Evolutionary conservation across 2,113 vertebrate genomes (phyloP).

Genomic region (Nerophis lumbriciformis): DNA sequence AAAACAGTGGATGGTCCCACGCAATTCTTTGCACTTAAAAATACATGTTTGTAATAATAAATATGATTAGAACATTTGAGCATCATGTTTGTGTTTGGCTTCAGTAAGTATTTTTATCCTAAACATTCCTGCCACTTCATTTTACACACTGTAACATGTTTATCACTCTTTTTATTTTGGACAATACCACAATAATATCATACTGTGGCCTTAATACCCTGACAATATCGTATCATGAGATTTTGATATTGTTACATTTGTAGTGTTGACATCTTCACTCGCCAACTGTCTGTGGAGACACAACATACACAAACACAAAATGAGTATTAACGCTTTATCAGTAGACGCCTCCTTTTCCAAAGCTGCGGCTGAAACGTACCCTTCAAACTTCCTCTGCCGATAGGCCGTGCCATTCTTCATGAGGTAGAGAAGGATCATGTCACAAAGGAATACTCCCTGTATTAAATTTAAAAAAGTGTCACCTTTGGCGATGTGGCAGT

Average conservation of each 20-base stretch:
- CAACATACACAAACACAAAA: neutral
- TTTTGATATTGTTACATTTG: neutral
- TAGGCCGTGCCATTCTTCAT: constrained; percentile 83
- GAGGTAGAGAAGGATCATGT: constrained; percentile 82
- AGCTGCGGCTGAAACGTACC: constrained; percentile 51
- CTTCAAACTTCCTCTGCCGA: constrained; percentile 82
- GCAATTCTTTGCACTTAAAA: too few species aligned
- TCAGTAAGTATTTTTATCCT: too few species aligned
- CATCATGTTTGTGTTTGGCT: too few species aligned
- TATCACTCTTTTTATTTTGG: too few species aligned
- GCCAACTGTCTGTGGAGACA: neutral
- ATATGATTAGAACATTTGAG: too few species aligned
- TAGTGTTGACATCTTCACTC: neutral
- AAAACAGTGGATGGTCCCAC: too few species aligned
- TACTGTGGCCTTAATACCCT: too few species aligned
- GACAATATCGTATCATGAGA: neutral
- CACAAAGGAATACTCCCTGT: constrained; percentile 85
- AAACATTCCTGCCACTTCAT: too few species aligned
- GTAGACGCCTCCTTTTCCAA: neutral
- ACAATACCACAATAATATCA: too few species aligned
- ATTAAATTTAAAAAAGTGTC: constrained; percentile 3
- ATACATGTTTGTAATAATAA: too few species aligned
- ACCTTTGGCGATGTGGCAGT: neutral
- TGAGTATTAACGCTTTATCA: neutral
- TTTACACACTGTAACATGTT: too few species aligned